These are phyloP conservation scores for Cinclus cinclus DNA, from an alignment of 2,113 vertebrate genomes.

Conservation along the genomic window DNA sequence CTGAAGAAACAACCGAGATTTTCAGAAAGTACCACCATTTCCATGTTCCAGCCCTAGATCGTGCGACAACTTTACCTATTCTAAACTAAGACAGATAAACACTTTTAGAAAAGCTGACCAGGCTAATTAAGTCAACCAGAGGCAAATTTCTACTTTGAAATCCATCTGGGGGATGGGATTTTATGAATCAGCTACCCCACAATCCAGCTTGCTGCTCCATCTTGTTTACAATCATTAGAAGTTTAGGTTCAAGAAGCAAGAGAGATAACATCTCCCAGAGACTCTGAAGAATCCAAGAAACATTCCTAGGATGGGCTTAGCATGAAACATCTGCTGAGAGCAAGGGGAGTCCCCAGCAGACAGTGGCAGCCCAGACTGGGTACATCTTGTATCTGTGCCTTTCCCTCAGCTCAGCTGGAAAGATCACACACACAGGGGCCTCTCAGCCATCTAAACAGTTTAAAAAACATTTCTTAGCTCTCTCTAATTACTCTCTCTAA, in stretches of 20 bases:
- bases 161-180: not conserved
- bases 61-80: not conserved
- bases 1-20: not conserved
- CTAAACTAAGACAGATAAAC: not conserved
- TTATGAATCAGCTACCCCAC: not conserved
- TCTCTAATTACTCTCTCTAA: conserved; percentile 35
- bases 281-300: not conserved
- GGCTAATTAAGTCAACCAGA: not conserved
- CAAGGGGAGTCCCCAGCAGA: not conserved
- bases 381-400: not conserved
- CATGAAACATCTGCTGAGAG: not conserved
- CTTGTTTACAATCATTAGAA: not conserved
- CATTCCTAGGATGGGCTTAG: not conserved
- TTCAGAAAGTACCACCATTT: not conserved
- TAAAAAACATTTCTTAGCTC: conserved; percentile 13
- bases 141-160: not conserved
- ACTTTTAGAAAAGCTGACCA: not conserved
- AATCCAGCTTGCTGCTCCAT: not conserved
- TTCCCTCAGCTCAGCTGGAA: not conserved
- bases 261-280: not conserved
- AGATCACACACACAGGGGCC: not conserved
- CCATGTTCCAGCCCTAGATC: not conserved
- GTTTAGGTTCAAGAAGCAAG: not conserved
- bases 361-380: not conserved
- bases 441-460: conserved; percentile 38